Base-by-base conservation (phyloP, 2,113 vertebrate genomes). In the Melanerpes aurifrons region DNA sequence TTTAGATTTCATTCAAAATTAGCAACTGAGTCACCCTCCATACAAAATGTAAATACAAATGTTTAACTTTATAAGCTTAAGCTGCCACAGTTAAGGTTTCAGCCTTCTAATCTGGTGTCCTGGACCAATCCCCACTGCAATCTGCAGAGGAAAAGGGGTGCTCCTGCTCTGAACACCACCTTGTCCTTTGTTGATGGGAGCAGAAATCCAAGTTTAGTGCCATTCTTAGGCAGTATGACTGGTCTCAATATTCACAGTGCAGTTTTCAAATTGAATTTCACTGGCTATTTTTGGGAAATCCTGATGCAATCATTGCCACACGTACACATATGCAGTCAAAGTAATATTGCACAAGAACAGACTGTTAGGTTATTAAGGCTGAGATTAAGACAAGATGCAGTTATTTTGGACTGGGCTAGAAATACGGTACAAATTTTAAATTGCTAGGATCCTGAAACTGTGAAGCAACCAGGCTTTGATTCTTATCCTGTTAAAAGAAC, bases 61-160 rank as follows among this genome's bases (percentile, higher is more conserved):
- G 17, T 26, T 35, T 54, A 70, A 62, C 8, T 6, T 22, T 14
- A 10, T 9, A 40, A 77, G 3, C 20, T 40, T 28, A 69, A 32
- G 6, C 19, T 67, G 54, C 11, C 7, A 47, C 40, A 63, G 82
- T 13, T 53, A n/a, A 35, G 32, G 54, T 81, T 80, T 62, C 19
- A 61, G 24, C 29, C 7, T 53, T 62, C 15, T 90, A 37, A 54
- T 18, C 28, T 58, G 37, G 12, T 25, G 50, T 54, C 43, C 40
- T 67, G n/a, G 73, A 62, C 67, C 68, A 31, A 24, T 45, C 47
- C 6, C 21, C 17, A 12, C 28, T 78, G n/a, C 8, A 83, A 59
- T 0, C 9, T 57, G 4, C 0, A 0, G 16, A 81, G 16, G 14
- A 67, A 70, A 69, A 37, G 8, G 8, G 8, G 7, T 0, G 1